phyloP scores from a whole-genome alignment of 2,888 invertebrate genomes.

The Cheilosia vernalis region DNA sequence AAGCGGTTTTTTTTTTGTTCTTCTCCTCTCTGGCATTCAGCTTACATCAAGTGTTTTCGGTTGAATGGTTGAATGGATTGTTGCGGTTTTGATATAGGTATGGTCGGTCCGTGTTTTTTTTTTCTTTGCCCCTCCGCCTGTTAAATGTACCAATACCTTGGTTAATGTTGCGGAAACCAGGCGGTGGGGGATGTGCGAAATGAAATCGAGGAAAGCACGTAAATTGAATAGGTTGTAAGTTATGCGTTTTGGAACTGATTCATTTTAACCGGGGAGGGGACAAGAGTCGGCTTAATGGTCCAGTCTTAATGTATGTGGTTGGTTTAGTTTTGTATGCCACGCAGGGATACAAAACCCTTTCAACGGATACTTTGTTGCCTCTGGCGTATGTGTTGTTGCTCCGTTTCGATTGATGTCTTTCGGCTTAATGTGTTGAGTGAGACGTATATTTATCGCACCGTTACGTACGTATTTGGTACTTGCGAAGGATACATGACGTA shows the following conservation, averaged over 20 bases:
- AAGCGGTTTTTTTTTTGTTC: conserved; percentile 1
- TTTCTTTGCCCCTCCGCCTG: conserved; percentile 12
- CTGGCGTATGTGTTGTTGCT: not conserved
- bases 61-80: conserved; percentile 70
- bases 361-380: not conserved
- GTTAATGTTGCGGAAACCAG: conserved; percentile 72
- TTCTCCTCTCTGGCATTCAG: conserved; percentile 17
- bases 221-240: conserved; percentile 67
- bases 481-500: no score
- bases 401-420: no score
- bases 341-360: not conserved
- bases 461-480: no score
- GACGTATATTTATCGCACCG: no score
- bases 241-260: conserved; percentile 67
- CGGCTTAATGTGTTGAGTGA: no score
- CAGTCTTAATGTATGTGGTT: conserved; percentile 14
- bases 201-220: conserved; percentile 59
- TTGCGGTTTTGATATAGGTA: conserved; percentile 64
- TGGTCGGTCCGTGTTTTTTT: conserved; percentile 43
- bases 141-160: conserved; percentile 53
- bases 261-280: conserved; percentile 35
- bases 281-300: conserved; percentile 43
- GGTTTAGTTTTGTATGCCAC: conserved; percentile 12
- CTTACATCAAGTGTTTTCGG: conserved; percentile 70
- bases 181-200: conserved; percentile 29